Conservation (phyloP, 2,113 vertebrate genomes). For the Scophthalmus maximus region DNA sequence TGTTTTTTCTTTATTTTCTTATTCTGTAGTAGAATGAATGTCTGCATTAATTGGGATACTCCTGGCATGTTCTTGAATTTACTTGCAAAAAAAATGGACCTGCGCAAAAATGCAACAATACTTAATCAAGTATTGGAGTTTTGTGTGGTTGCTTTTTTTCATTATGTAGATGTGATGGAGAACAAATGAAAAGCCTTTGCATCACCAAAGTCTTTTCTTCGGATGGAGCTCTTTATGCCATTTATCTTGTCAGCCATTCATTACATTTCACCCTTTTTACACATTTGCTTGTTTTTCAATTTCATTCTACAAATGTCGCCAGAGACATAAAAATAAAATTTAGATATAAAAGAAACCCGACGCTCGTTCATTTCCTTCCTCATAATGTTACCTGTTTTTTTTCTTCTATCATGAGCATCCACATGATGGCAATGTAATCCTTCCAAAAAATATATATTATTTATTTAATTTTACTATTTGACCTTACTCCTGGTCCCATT, state of each 20-base stretch:
- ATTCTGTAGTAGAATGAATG: conserved; percentile 22
- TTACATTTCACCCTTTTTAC: conserved; percentile 9
- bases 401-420: neutral
- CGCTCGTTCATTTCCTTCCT: neutral
- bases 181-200: conserved; percentile 31
- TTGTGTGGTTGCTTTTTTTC: neutral
- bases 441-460: no score
- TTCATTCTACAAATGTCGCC: conserved; percentile 32
- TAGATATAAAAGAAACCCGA: neutral
- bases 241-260: neutral
- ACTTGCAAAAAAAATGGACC: neutral
- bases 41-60: neutral
- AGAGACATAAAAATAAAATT: conserved; percentile 38
- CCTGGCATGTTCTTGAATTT: conserved; percentile 45
- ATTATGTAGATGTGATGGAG: neutral
- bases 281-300: conserved; percentile 26
- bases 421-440: conserved; percentile 55
- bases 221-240: neutral
- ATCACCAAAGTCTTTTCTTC: neutral
- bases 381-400: neutral
- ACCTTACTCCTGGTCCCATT: conserved; percentile 48
- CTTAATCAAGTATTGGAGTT: neutral
- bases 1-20: neutral
- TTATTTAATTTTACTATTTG: conserved; percentile 10
- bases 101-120: conserved; percentile 13